A percentile compares a stretch with the other conserved stretches of the same genome.
phyloP scores from a whole-genome alignment of 2,797 vertebrate species.

The Aselliscus stoliczkanus region DNA sequence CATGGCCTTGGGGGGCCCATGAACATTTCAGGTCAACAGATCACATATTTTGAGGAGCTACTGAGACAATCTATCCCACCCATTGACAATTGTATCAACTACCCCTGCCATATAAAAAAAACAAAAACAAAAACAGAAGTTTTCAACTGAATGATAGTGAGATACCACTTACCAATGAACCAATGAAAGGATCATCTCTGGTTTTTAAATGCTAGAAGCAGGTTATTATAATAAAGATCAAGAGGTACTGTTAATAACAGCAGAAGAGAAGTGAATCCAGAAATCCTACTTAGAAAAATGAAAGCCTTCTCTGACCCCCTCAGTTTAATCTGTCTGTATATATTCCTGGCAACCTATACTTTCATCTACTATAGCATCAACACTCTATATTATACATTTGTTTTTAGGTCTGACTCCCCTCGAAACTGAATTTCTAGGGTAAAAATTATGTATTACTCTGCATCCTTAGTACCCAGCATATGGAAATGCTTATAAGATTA shows the following conservation, averaged over 20 bases:
- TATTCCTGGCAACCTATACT: neutral
- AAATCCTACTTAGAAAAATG: neutral
- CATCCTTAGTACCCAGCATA: neutral
- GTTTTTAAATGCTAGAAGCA: neutral
- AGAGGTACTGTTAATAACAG: neutral
- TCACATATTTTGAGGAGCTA: neutral
- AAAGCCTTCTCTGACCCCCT: neutral
- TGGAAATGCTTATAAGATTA: neutral
- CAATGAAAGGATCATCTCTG: neutral
- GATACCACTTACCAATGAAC: neutral
- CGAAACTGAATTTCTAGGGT: neutral
- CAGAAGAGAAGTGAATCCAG: neutral
- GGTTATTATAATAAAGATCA: neutral
- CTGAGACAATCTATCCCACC: neutral
- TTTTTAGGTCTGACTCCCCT: neutral
- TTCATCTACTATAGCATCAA: neutral
- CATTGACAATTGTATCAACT: neutral
- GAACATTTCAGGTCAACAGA: neutral
- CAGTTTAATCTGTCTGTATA: neutral
- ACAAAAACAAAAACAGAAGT: neutral
- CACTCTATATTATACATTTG: neutral
- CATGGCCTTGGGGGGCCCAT: neutral
- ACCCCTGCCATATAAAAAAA: neutral
- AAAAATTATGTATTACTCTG: neutral
- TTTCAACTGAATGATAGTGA: neutral